phyloP scores from a whole-genome alignment of 2,113 vertebrate genomes.

The Amblyopsis rosae region DNA sequence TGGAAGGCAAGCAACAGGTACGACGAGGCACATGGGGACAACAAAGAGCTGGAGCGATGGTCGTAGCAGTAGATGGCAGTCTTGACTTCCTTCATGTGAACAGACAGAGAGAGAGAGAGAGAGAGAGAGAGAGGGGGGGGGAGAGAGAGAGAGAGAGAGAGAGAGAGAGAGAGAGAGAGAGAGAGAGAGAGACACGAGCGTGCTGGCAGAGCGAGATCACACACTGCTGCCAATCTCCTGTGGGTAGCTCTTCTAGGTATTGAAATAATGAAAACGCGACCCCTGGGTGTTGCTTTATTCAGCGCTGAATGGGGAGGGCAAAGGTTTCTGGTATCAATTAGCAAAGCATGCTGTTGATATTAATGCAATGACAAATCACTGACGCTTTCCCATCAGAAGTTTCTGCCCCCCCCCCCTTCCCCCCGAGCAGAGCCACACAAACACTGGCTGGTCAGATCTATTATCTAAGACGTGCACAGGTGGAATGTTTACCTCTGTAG shows the following conservation, averaged over 20 bases:
- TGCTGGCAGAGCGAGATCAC: constrained; percentile 44
- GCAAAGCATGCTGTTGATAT: constrained; percentile 57
- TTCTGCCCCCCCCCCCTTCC: constrained; percentile 11
- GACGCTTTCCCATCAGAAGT: constrained; percentile 37
- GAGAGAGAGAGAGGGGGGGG: constrained; percentile 45
- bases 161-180: constrained; percentile 44
- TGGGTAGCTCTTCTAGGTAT: constrained; percentile 52
- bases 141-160: constrained; percentile 49
- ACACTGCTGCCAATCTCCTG: constrained; percentile 48
- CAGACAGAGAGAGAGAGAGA: constrained; percentile 44
- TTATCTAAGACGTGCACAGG: background rate
- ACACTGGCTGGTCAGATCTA: background rate
- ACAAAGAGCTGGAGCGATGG: constrained; percentile 62
- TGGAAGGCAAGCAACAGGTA: constrained; percentile 35
- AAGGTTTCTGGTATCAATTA: constrained; percentile 73
- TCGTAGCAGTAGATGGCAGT: constrained; percentile 93
- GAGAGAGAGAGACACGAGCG: constrained; percentile 48
- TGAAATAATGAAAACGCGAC: constrained; percentile 63
- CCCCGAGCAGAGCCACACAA: constrained; percentile 14
- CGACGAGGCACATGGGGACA: constrained; percentile 38
- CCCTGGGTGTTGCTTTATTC: constrained; percentile 62
- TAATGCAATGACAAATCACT: constrained; percentile 42
- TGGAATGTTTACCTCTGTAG: constrained; percentile 84
- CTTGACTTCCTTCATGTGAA: constrained; percentile 81
- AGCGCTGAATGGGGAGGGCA: constrained; percentile 51